phyloP scores from a whole-genome alignment of 2,113 vertebrate genomes.

The Phoenicopterus ruber region DNA sequence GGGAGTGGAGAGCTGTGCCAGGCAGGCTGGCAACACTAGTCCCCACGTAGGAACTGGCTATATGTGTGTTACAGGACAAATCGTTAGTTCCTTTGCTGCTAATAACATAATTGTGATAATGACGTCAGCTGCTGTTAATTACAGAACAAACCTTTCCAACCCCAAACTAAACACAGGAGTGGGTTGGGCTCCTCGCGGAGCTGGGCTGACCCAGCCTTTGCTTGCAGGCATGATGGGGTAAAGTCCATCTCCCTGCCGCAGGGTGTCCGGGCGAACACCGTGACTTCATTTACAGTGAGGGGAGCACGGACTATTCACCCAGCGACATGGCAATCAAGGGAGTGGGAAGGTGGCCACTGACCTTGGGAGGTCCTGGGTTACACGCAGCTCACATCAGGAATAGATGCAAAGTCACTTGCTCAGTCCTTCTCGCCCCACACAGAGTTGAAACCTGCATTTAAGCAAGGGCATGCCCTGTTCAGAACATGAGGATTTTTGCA shows the following conservation, averaged over 20 bases:
- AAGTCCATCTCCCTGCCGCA: neutral
- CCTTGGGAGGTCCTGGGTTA: neutral
- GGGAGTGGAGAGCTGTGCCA: neutral
- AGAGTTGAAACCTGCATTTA: neutral
- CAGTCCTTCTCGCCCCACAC: accelerated
- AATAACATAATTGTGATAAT: neutral
- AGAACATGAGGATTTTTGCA: neutral
- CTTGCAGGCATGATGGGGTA: neutral
- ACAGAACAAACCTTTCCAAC: neutral
- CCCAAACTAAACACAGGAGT: neutral
- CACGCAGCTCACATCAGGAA: neutral
- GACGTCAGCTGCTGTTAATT: neutral
- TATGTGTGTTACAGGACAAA: neutral
- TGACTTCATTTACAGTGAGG: neutral
- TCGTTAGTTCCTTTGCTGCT: neutral
- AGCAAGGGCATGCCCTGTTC: neutral
- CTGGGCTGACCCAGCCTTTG: neutral
- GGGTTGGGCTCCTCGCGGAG: neutral
- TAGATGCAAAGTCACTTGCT: neutral
- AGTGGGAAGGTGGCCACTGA: neutral
- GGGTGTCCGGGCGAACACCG: neutral
- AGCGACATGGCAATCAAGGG: too few relatives aligned
- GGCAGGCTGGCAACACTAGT: neutral
- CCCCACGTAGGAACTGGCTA: neutral
- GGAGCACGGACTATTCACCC: accelerated